Percentiles rank a stretch among this genome's conserved stretches.
phyloP scores from a whole-genome alignment of 2,113 vertebrate genomes.

The Danionella cerebrum region DNA sequence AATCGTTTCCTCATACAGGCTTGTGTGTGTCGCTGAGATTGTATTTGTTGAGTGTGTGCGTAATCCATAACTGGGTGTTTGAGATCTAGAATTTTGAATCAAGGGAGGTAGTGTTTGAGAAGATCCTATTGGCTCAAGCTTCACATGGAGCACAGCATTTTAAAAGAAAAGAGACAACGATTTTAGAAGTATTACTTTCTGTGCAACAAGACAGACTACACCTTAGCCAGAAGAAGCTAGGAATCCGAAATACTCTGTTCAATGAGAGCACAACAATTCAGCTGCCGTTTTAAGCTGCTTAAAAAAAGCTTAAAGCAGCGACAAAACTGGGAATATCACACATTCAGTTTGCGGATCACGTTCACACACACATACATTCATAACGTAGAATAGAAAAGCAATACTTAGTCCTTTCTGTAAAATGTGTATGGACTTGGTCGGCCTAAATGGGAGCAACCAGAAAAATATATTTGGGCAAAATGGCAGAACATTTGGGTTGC shows the following conservation, averaged over 20 bases:
- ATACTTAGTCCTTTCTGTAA: slow-evolving; percentile 35
- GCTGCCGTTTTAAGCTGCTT: slow-evolving; percentile 13
- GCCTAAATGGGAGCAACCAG: slow-evolving; percentile 22
- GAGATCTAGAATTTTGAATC: slow-evolving; percentile 25
- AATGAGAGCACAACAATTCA: slow-evolving; percentile 3
- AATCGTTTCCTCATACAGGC: background rate
- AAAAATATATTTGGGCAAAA: slow-evolving; percentile 40
- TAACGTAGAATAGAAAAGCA: slow-evolving; percentile 22
- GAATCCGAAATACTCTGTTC: background rate
- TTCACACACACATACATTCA: background rate
- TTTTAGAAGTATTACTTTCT: slow-evolving; percentile 47
- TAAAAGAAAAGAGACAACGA: slow-evolving; percentile 47
- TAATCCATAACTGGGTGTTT: slow-evolving; percentile 12
- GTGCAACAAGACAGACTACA: slow-evolving; percentile 39
- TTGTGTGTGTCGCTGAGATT: background rate
- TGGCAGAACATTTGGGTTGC: slow-evolving; percentile 40
- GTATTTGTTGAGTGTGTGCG: background rate
- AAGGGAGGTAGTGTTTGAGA: slow-evolving; percentile 59
- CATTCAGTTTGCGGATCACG: slow-evolving; percentile 25
- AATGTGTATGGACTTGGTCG: slow-evolving; percentile 17
- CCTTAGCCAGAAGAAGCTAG: background rate
- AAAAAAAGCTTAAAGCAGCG: background rate
- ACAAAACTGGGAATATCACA: slow-evolving; percentile 47
- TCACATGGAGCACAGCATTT: slow-evolving; percentile 47
- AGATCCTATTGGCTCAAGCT: slow-evolving; percentile 64